Percentiles rank a stretch among this genome's conserved stretches.
These are phyloP conservation scores for Limulus polyphemus DNA, from an alignment of 2,888 invertebrate species.

Conservation along the genomic window DNA sequence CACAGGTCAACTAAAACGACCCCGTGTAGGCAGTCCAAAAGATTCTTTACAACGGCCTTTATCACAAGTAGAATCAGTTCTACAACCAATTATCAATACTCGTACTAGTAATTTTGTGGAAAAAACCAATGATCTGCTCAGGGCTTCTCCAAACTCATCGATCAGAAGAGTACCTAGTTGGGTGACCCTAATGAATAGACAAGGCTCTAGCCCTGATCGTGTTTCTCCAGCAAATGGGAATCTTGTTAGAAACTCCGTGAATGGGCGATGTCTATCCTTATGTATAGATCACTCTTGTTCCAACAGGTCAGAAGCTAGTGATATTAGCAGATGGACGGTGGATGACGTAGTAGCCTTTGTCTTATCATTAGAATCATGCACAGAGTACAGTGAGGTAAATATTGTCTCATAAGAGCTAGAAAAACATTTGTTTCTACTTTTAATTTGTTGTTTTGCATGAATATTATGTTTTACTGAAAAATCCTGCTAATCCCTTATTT, in stretches of 20 bases:
- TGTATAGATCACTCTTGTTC: conserved; percentile 26
- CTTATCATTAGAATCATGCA: conserved; percentile 73
- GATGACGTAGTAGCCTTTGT: conserved; percentile 82
- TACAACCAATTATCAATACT: background rate
- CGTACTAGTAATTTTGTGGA: conserved; percentile 2
- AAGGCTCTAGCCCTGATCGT: conserved; percentile 12
- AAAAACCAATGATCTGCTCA: background rate
- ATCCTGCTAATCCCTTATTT: too few relatives aligned
- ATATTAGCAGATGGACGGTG: conserved; percentile 53
- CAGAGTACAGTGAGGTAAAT: conserved; percentile 74
- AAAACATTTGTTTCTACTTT: too few relatives aligned
- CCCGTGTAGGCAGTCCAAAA: conserved; percentile 11
- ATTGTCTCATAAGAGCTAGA: background rate
- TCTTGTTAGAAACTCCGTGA: conserved; percentile 6
- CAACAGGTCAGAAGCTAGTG: conserved; percentile 27
- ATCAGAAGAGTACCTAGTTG: conserved; percentile 11
- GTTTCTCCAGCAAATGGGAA: conserved; percentile 11
- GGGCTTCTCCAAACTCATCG: conserved; percentile 6
- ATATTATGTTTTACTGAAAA: too few relatives aligned
- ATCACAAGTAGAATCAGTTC: conserved; percentile 10
- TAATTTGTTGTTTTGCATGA: too few relatives aligned
- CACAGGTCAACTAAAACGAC: conserved; percentile 11
- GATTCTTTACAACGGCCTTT: conserved; percentile 8
- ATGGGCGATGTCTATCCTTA: conserved; percentile 22
- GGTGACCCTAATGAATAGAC: conserved; percentile 12